Conservation (phyloP, 2,888 invertebrate species). For the Anorthoa munda region DNA sequence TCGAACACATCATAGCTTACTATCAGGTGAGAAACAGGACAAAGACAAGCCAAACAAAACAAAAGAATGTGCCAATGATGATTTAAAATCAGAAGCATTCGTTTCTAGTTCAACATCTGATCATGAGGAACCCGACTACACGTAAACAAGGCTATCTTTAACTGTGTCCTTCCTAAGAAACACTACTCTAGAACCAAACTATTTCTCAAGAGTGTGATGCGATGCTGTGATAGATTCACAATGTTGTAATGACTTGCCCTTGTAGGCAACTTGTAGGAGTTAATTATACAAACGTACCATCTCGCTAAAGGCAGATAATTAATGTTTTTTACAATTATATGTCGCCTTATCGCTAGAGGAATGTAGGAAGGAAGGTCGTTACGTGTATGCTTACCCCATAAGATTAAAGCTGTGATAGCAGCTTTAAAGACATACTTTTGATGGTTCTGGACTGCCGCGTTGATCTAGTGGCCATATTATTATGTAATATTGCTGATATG, state of each 20-base stretch:
- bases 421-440: constrained; percentile 8
- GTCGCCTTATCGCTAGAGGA: not conserved
- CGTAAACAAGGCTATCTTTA: not conserved
- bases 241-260: constrained; percentile 29
- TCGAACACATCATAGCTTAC: too few species aligned
- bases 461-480: too few species aligned
- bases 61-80: too few species aligned
- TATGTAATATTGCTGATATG: too few species aligned
- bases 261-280: constrained; percentile 32
- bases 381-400: constrained; percentile 3
- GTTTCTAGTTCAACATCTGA: not conserved
- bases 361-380: constrained; percentile 33
- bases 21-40: too few species aligned
- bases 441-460: too few species aligned
- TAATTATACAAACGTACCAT: constrained; percentile 37
- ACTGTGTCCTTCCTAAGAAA: not conserved
- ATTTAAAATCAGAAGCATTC: too few species aligned
- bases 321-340: constrained; percentile 24
- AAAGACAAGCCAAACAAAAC: too few species aligned
- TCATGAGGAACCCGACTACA: not conserved
- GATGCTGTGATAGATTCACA: constrained; percentile 11
- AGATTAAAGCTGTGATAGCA: constrained; percentile 34
- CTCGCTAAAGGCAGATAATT: constrained; percentile 28
- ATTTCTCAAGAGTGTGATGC: constrained; percentile 2
- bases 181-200: constrained; percentile 4